Percentiles rank a stretch among this genome's conserved stretches.
These are phyloP conservation scores for Callocephalon fimbriatum DNA, from an alignment of 2,113 vertebrate species.

Conservation along the genomic window DNA sequence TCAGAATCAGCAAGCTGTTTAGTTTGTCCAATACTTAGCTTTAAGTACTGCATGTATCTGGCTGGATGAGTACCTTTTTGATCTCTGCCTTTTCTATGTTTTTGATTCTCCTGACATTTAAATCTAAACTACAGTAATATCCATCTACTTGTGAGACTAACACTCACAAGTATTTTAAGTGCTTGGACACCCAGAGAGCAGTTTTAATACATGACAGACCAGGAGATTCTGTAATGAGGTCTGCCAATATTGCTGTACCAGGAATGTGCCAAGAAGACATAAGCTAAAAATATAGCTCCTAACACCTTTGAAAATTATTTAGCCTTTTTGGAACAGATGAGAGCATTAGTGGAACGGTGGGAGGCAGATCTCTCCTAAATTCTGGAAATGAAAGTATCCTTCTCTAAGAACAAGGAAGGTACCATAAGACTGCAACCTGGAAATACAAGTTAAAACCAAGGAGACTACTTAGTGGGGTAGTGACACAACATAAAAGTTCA, in stretches of 20 bases:
- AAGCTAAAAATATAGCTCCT: conserved; percentile 58
- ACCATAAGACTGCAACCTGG: neutral
- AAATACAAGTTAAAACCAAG: neutral
- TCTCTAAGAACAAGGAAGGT: neutral
- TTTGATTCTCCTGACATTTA: neutral
- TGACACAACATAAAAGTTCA: neutral
- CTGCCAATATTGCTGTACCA: conserved; percentile 15
- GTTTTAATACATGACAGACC: conserved; percentile 46
- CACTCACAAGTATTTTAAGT: conserved; percentile 50
- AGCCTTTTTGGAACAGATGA: conserved; percentile 45
- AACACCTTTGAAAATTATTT: conserved; percentile 43
- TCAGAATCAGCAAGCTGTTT: neutral
- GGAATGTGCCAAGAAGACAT: conserved; percentile 38
- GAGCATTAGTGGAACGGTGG: conserved; percentile 35
- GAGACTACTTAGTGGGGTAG: neutral
- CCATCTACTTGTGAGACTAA: neutral
- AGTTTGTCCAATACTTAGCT: neutral
- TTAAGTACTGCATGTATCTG: neutral
- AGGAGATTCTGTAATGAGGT: neutral
- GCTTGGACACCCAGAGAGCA: conserved; percentile 19
- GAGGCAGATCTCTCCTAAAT: conserved; percentile 7
- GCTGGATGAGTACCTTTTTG: neutral
- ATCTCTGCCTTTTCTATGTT: neutral
- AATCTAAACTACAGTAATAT: neutral
- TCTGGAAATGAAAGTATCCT: neutral